phyloP scores from a whole-genome alignment of 2,888 invertebrate species.

The Agrilus biguttatus region DNA sequence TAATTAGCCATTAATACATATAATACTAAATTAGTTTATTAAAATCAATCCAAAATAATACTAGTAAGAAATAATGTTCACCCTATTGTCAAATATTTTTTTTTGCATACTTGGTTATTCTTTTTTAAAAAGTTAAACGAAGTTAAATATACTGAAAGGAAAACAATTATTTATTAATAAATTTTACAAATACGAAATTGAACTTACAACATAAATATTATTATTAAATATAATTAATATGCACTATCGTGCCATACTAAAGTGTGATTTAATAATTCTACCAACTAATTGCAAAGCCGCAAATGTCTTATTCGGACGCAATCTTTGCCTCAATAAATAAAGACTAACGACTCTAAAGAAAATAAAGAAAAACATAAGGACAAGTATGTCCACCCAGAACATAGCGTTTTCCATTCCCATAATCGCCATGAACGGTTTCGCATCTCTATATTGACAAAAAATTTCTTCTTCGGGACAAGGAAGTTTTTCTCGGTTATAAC shows the following conservation, averaged over 20 bases:
- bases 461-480: constrained; percentile 55
- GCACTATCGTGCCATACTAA: constrained; percentile 20
- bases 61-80: no score
- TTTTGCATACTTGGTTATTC: no score
- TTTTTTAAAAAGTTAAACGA: no score
- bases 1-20: no score
- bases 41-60: no score
- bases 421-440: constrained; percentile 56
- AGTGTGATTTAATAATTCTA: constrained; percentile 46
- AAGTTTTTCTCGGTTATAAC: constrained; percentile 54
- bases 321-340: constrained; percentile 56
- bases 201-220: no score
- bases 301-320: constrained; percentile 57
- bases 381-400: constrained; percentile 51
- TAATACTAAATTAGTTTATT: no score
- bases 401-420: constrained; percentile 60
- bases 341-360: constrained; percentile 52
- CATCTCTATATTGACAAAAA: constrained; percentile 63
- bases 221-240: no score
- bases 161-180: no score
- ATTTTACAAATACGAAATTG: no score
- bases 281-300: constrained; percentile 56
- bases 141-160: no score
- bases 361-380: constrained; percentile 45
- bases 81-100: no score